phyloP scores from a whole-genome alignment of 1,140 invertebrate species.

The Drosophila leontia region DNA sequence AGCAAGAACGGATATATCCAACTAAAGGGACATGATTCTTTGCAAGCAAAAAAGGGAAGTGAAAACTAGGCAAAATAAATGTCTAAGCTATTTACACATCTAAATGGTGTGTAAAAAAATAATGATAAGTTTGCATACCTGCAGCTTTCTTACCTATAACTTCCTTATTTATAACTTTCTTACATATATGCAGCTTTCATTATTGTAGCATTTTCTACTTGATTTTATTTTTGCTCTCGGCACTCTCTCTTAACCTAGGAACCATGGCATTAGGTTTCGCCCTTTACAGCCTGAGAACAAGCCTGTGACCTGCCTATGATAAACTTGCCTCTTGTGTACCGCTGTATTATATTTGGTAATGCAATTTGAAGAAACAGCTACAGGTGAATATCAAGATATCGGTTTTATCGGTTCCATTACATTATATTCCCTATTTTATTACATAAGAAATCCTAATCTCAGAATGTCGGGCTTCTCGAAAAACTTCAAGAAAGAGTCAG shows the following conservation, averaged over 20 bases:
- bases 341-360: conserved; percentile 11
- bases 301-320: not conserved
- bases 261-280: not conserved
- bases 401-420: not conserved
- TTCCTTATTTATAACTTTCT: too few species aligned
- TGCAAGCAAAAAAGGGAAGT: too few species aligned
- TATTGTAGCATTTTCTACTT: too few species aligned
- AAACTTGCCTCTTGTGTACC: not conserved
- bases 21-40: not conserved
- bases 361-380: not conserved
- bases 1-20: not conserved
- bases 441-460: not conserved
- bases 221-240: not conserved
- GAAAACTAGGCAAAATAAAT: too few species aligned
- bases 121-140: too few species aligned
- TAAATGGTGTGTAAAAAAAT: too few species aligned
- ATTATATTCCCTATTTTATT: not conserved
- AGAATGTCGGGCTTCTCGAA: not conserved
- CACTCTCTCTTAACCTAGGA: not conserved
- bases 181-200: too few species aligned
- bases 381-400: not conserved
- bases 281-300: not conserved
- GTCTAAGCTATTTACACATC: too few species aligned
- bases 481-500: not conserved
- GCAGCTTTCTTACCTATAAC: too few species aligned